These are phyloP conservation scores for Syngnathus typhle DNA, from an alignment of 2,113 vertebrate genomes.

Conservation along the genomic window DNA sequence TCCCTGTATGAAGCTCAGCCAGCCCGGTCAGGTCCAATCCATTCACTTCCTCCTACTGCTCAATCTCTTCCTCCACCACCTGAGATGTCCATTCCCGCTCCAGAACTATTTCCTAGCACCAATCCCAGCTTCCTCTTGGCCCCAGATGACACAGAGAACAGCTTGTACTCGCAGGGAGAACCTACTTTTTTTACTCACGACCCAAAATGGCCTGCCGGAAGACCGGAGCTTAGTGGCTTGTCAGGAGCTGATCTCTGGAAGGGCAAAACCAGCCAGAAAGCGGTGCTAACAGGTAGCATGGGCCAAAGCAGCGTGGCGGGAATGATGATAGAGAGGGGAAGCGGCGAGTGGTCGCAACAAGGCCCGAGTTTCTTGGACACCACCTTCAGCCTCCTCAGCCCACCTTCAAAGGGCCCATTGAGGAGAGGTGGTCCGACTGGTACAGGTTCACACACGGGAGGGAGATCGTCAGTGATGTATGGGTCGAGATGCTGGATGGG, in stretches of 20 bases:
- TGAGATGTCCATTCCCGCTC: background rate
- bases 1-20: slow-evolving; percentile 60
- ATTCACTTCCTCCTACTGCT: background rate
- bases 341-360: slow-evolving; percentile 18
- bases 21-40: slow-evolving; percentile 18
- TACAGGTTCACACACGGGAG: background rate
- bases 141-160: background rate
- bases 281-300: slow-evolving; percentile 3
- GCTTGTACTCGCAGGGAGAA: background rate
- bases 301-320: slow-evolving; percentile 25
- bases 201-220: slow-evolving; percentile 15
- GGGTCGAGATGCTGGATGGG: slow-evolving; percentile 36
- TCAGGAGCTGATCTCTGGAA: slow-evolving; percentile 13
- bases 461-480: slow-evolving; percentile 4
- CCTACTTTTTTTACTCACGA: slow-evolving; percentile 17
- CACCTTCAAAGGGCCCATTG: background rate
- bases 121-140: slow-evolving; percentile 16
- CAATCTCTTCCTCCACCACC: background rate
- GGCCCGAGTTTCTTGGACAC: background rate
- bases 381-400: slow-evolving; percentile 3
- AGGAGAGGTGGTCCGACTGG: slow-evolving; percentile 13
- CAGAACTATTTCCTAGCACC: slow-evolving; percentile 4
- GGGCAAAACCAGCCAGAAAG: slow-evolving; percentile 8
- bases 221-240: slow-evolving; percentile 24
- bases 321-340: slow-evolving; percentile 26